These are phyloP conservation scores for Pogonus chalceus DNA, from an alignment of 1,140 invertebrate species.

Conservation along the genomic window DNA sequence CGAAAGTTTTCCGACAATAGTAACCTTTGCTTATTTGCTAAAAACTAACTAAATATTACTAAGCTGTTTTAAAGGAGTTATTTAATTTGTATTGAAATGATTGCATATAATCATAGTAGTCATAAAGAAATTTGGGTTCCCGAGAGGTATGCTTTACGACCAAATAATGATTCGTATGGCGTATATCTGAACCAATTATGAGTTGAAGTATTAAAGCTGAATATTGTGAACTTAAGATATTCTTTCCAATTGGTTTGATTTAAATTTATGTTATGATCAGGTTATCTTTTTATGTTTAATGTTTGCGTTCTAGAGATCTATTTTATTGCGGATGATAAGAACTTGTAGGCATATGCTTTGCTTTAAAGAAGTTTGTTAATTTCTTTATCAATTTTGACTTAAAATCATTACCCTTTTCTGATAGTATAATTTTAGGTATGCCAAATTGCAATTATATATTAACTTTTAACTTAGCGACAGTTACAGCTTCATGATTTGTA, in stretches of 20 bases:
- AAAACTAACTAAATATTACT: conserved; percentile 19
- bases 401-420: conserved; percentile 32
- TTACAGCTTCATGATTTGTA: conserved; percentile 24
- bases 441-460: conserved; percentile 25
- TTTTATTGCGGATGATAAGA: conserved; percentile 29
- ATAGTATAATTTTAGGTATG: conserved; percentile 26
- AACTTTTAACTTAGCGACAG: conserved; percentile 21
- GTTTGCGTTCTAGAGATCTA: conserved; percentile 28
- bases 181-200: conserved; percentile 31
- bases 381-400: conserved; percentile 20
- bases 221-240: conserved; percentile 28
- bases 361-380: conserved; percentile 21
- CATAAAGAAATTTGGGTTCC: conserved; percentile 20
- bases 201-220: conserved; percentile 29
- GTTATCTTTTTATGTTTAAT: conserved; percentile 27
- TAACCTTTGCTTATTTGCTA: conserved; percentile 25
- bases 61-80: conserved; percentile 24
- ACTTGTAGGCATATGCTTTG: conserved; percentile 19
- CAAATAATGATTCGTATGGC: conserved; percentile 36
- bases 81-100: conserved; percentile 28
- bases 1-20: no score
- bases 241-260: conserved; percentile 27
- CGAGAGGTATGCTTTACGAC: conserved; percentile 23
- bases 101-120: conserved; percentile 27
- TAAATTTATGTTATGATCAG: conserved; percentile 24